A percentile compares a stretch with the other conserved stretches of the same genome.
Conservation (phyloP, 2,888 invertebrate species). For the Seira musarum region DNA sequence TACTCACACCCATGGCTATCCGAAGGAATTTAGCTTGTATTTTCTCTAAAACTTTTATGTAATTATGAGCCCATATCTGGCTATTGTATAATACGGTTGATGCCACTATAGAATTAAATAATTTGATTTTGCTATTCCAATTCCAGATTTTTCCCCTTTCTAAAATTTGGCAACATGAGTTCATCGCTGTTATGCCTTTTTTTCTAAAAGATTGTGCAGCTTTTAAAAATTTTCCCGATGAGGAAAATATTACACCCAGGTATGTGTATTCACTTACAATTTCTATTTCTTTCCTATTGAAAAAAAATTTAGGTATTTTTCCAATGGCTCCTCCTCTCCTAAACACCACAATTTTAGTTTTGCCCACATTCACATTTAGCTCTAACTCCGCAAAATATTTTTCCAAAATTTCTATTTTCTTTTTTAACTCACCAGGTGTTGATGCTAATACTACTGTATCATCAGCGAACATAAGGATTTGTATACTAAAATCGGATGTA, state of each 20-base stretch:
- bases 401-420: not conserved
- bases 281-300: not conserved
- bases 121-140: conserved; percentile 23
- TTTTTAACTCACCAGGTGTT: not conserved
- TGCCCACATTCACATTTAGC: no score
- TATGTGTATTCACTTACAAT: conserved; percentile 10
- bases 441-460: not conserved
- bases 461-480: conserved; percentile 23
- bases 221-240: not conserved
- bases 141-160: not conserved
- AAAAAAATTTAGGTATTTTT: conserved; percentile 2
- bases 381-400: not conserved
- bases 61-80: conserved; percentile 16
- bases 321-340: not conserved
- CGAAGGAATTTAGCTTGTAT: no score
- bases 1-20: no score
- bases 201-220: not conserved
- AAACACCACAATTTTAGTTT: conserved; percentile 19
- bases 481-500: not conserved
- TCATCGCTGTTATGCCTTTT: not conserved
- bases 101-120: conserved; percentile 20
- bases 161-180: not conserved
- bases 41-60: not conserved
- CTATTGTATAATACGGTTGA: conserved; percentile 11
- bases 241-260: conserved; percentile 20